Evolutionary conservation across 2,113 vertebrate genomes (phyloP).

Genomic region (Meleagris gallopavo): DNA sequence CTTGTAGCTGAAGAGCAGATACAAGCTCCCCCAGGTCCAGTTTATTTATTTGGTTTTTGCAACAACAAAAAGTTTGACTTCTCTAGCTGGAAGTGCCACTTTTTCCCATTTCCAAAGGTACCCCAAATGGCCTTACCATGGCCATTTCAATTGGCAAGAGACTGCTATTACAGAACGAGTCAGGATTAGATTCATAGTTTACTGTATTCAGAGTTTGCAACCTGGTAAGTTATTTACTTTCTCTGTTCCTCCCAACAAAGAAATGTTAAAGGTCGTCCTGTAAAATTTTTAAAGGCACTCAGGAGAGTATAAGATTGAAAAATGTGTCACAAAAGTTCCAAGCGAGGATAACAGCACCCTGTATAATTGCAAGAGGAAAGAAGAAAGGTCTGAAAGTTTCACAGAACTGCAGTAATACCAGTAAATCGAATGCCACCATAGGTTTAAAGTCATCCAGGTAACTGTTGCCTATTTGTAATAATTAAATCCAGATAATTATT

Average conservation of each 20-base stretch:
- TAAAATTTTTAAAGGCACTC: neutral
- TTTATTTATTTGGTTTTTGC: neutral
- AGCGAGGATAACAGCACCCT: neutral
- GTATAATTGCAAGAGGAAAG: neutral
- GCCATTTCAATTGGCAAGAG: neutral
- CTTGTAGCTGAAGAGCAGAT: neutral
- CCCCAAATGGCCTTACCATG: neutral
- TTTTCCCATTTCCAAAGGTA: neutral
- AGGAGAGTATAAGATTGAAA: neutral
- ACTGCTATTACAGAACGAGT: neutral
- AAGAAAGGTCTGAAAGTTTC: neutral
- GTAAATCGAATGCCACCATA: constrained; percentile 47
- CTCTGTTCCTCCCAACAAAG: neutral
- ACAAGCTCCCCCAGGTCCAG: neutral
- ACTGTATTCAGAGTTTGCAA: neutral
- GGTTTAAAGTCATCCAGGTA: constrained; percentile 55
- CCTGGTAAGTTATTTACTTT: neutral
- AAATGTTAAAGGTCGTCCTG: neutral
- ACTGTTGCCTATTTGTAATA: constrained; percentile 62
- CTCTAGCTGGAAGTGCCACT: neutral
- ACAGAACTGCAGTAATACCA: too few relatives aligned
- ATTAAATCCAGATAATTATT: constrained; percentile 71
- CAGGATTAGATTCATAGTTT: neutral
- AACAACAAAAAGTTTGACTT: neutral
- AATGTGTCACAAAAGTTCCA: neutral